Conservation (phyloP, 2,797 vertebrate species). For the Chanos chanos region DNA sequence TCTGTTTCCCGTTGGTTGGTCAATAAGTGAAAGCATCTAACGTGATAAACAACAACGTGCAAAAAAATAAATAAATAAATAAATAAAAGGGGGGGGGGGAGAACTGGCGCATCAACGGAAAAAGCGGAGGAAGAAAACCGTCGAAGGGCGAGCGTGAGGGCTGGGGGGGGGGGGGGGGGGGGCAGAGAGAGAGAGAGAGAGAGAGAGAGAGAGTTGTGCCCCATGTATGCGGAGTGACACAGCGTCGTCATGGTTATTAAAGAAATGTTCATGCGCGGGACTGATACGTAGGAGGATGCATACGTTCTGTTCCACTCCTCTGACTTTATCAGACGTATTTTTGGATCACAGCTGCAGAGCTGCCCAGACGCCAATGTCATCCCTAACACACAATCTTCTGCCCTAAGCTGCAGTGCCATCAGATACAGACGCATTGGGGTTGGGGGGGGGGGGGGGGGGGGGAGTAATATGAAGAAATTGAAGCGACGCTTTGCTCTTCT, state of each 20-base stretch:
- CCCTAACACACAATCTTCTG: conserved; percentile 25
- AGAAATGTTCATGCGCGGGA: conserved; percentile 43
- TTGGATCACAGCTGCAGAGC: conserved; percentile 69
- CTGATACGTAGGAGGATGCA: conserved; percentile 34
- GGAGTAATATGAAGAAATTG: not conserved
- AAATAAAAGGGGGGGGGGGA: conserved; percentile 44
- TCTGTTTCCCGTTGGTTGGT: conserved; percentile 53
- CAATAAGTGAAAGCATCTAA: conserved; percentile 56
- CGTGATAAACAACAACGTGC: conserved; percentile 26
- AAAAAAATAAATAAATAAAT: conserved; percentile 22
- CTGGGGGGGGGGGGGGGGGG: conserved; percentile 1
- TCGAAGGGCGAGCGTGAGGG: no score
- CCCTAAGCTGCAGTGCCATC: conserved; percentile 22
- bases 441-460: conserved; percentile 28
- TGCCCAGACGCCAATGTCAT: conserved; percentile 45
- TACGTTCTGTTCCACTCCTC: conserved; percentile 11
- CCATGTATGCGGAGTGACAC: conserved; percentile 23
- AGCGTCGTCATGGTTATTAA: conserved; percentile 42
- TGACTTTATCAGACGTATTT: conserved; percentile 63
- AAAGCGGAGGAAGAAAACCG: conserved; percentile 43
- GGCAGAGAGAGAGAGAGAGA: conserved; percentile 6
- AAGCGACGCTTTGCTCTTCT: conserved; percentile 7
- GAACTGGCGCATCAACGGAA: conserved; percentile 41
- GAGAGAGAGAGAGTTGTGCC: conserved; percentile 23
- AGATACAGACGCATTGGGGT: no score